Evolutionary conservation across 2,113 vertebrate genomes (phyloP).

Genomic region (Macaca mulatta): DNA sequence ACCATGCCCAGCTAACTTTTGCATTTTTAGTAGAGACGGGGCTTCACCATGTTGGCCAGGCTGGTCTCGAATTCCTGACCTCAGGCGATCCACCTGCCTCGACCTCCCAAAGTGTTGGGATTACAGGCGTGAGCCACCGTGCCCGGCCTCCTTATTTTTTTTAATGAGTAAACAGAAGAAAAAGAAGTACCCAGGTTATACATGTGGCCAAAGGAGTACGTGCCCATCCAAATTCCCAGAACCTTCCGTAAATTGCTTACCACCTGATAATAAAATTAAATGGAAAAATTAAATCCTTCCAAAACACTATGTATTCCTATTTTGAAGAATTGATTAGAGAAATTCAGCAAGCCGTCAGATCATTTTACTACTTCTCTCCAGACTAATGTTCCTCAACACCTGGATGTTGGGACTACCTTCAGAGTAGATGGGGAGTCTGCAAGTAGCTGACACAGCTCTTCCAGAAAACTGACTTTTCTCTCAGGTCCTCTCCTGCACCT

Average conservation of each 20-base stretch:
- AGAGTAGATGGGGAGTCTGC: background rate
- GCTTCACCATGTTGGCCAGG: no score
- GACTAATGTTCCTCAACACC: background rate
- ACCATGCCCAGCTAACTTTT: no score
- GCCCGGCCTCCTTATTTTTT: background rate
- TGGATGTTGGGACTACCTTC: background rate
- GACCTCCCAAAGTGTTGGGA: no score
- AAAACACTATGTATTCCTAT: background rate
- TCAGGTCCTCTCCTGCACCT: background rate
- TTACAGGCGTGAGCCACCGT: no score
- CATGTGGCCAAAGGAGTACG: background rate
- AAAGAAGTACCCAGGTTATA: background rate
- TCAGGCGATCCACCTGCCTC: no score
- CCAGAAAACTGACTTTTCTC: background rate
- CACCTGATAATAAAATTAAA: background rate
- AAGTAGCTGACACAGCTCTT: background rate
- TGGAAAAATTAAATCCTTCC: constrained; percentile 3
- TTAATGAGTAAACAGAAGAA: background rate
- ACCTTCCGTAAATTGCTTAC: background rate
- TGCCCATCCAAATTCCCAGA: background rate
- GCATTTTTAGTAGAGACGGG: no score
- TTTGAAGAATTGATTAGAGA: background rate
- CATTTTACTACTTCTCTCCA: background rate
- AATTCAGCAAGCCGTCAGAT: background rate
- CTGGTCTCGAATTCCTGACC: no score